These are phyloP conservation scores for Sebastolobus alascanus DNA, from an alignment of 2,797 vertebrate species.

Conservation along the genomic window DNA sequence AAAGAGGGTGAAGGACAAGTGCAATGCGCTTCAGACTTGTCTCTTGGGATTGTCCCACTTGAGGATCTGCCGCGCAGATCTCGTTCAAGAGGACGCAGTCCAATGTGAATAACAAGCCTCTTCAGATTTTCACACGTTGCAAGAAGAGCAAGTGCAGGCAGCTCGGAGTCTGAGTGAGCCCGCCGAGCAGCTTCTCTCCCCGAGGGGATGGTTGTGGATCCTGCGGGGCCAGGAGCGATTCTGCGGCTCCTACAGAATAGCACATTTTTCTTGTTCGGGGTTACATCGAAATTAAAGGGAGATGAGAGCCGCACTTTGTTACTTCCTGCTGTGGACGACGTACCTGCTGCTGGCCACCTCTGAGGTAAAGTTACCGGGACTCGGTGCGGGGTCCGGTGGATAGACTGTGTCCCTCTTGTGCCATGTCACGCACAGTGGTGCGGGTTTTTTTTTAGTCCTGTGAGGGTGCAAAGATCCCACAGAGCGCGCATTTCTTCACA, in stretches of 20 bases:
- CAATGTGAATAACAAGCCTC: conserved; percentile 67
- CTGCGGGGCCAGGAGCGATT: conserved; percentile 91
- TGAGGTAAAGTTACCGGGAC: conserved; percentile 88
- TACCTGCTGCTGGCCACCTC: conserved; percentile 90
- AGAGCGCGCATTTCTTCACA: conserved; percentile 47
- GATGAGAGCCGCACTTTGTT: conserved; percentile 94
- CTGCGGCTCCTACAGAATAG: conserved; percentile 89
- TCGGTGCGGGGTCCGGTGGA: conserved; percentile 4
- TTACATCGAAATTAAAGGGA: conserved; percentile 89
- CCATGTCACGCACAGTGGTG: conserved; percentile 23
- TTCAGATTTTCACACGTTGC: conserved; percentile 32
- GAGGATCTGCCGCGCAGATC: conserved; percentile 56
- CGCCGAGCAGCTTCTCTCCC: conserved; percentile 77
- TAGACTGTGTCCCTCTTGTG: conserved; percentile 23
- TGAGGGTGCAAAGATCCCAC: conserved; percentile 59
- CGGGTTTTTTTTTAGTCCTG: conserved; percentile 26
- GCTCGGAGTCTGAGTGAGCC: conserved; percentile 62
- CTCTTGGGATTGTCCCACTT: conserved; percentile 84
- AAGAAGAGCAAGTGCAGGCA: conserved; percentile 59
- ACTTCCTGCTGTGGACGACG: conserved; percentile 91
- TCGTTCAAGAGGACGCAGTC: conserved; percentile 59
- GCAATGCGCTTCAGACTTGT: conserved; percentile 83
- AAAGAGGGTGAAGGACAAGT: conserved; percentile 76
- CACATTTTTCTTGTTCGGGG: conserved; percentile 85
- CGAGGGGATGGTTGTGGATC: conserved; percentile 95